A percentile compares a stretch with the other conserved stretches of the same genome.
Conservation (phyloP, 2,797 vertebrate species). For the Etheostoma perlongum region DNA sequence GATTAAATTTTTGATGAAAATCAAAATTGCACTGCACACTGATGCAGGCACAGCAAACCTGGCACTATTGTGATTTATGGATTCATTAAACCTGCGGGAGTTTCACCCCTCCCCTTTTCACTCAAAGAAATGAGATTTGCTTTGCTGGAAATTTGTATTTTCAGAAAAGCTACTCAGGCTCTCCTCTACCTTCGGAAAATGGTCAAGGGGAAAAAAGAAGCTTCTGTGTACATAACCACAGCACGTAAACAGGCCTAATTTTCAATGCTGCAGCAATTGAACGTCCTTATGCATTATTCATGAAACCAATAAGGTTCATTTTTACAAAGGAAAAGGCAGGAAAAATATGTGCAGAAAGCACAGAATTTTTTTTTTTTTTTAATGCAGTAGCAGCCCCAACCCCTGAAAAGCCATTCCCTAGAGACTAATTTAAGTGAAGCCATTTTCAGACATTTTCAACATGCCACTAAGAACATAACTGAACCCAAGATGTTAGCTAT, state of each 20-base stretch:
- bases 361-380: slow-evolving; percentile 78
- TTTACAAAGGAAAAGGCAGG: slow-evolving; percentile 76
- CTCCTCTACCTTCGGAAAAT: slow-evolving; percentile 77
- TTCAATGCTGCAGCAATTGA: slow-evolving; percentile 83
- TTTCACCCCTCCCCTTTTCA: slow-evolving; percentile 89
- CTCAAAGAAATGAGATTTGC: slow-evolving; percentile 83
- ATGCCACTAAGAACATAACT: slow-evolving; percentile 73
- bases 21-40: slow-evolving; percentile 91
- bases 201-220: slow-evolving; percentile 60
- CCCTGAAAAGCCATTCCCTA: slow-evolving; percentile 76
- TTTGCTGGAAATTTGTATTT: slow-evolving; percentile 85
- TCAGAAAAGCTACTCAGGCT: slow-evolving; percentile 80
- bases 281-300: slow-evolving; percentile 85
- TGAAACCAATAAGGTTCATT: slow-evolving; percentile 84
- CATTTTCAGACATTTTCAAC: slow-evolving; percentile 81
- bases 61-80: slow-evolving; percentile 97
- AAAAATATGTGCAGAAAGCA: slow-evolving; percentile 82
- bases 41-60: slow-evolving; percentile 90
- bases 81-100: slow-evolving; percentile 94
- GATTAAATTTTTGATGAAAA: slow-evolving; percentile 98
- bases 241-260: slow-evolving; percentile 83
- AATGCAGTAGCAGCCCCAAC: slow-evolving; percentile 76
- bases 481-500: slow-evolving; percentile 55
- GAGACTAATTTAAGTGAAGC: slow-evolving; percentile 81
- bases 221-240: slow-evolving; percentile 78